These are phyloP conservation scores for Falco biarmicus DNA, from an alignment of 2,797 vertebrate genomes.

Conservation along the genomic window DNA sequence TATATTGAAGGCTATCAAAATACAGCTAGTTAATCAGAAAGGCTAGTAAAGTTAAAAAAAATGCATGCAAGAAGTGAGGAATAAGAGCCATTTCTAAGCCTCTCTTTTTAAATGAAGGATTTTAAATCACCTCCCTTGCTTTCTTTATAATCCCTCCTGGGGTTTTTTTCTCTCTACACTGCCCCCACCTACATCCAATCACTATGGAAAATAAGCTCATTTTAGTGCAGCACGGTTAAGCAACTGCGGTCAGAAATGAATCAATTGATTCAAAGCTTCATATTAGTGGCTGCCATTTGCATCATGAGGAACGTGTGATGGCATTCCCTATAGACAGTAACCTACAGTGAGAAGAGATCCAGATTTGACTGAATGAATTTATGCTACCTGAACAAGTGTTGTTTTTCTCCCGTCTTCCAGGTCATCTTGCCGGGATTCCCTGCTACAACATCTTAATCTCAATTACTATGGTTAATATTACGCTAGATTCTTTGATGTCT, in stretches of 20 bases:
- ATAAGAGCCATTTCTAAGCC: background rate
- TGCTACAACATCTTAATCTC: background rate
- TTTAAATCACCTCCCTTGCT: slow-evolving; percentile 13
- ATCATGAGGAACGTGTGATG: background rate
- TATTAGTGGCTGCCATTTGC: background rate
- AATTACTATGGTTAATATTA: background rate
- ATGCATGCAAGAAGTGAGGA: background rate
- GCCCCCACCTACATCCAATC: background rate
- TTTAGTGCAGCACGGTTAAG: background rate
- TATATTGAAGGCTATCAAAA: background rate
- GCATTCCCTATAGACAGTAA: background rate
- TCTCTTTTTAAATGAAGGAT: slow-evolving; percentile 12
- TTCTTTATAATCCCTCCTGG: slow-evolving; percentile 11
- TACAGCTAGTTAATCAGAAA: background rate
- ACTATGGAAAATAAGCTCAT: slow-evolving; percentile 45
- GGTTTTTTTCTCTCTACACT: background rate
- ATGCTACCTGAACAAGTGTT: background rate
- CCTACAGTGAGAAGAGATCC: background rate
- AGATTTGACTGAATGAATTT: background rate
- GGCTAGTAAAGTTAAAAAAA: background rate
- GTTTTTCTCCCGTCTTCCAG: background rate
- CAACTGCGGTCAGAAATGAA: background rate
- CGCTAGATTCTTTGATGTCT: background rate
- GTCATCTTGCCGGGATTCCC: background rate
- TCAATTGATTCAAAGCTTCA: background rate